Base-by-base conservation (phyloP, 2,888 invertebrate genomes). In the Tiliacea aurago region DNA sequence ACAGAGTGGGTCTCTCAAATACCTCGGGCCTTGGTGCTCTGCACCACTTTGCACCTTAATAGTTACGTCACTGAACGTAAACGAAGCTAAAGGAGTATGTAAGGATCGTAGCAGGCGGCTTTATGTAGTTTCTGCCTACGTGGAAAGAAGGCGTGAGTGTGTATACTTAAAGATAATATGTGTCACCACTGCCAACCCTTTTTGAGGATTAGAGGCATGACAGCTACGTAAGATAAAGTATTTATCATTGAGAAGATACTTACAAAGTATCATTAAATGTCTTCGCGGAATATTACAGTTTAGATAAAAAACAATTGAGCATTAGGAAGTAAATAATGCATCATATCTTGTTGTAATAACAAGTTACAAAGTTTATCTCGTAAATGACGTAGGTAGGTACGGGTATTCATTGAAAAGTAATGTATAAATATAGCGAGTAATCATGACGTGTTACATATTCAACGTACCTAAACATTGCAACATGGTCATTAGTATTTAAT, bases 241-340 rank as follows among this genome's bases (percentile, higher is more conserved):
- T 73, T 33, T 47, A 76, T 43, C 77, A 33, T 49, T 56, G 76
- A 47, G 4, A 43, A 51, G 37, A 62, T 73, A 70, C 15, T 13
- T 47, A 28, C 1, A 58, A 73, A 59, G 33, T 47, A 47, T 41
- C 47, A 75, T 15, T 15, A 47, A 45, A 47, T 47, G 70, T 23
- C 53, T 53, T 45, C 9, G 33, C 49, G 79, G 79, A 62, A 76
- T 62, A 49, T 61, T 47, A 78, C 33, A 49, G 23, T 53, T 59
- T n/a, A 53, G 59, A 45, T 79, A 37, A 79, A 10, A 62, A 41
- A 73, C 9, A n/a, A 33, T 56, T n/a, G 37, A 63, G n/a, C 28
- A 58, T 51, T 63, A 58, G 13, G 61, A 79, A 80, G 45, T 59
- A 53, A 78, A 47, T 58, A 59, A 37, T 45, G 13, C 43, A 47